A percentile compares a stretch with the other conserved stretches of the same genome.
Conservation (phyloP, 2,888 invertebrate genomes). For the Synergus umbraculus region DNA sequence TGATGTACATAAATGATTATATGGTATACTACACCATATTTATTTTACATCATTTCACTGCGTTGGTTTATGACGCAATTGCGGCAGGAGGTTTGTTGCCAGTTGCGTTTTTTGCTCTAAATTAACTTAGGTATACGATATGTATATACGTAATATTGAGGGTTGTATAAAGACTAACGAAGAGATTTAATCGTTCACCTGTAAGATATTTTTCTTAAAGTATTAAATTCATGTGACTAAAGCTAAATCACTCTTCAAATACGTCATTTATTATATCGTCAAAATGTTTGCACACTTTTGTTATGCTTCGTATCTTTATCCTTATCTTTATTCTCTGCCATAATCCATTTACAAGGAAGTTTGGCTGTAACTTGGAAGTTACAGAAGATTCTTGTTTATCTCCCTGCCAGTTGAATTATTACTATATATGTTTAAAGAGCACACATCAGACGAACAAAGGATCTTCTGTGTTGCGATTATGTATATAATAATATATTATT, state of each 20-base stretch:
- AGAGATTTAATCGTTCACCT: background rate
- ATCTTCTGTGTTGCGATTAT: background rate
- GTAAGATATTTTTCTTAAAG: background rate
- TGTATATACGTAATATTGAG: background rate
- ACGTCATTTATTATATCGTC: background rate
- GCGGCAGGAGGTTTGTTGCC: no score
- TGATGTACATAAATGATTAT: background rate
- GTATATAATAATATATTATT: background rate
- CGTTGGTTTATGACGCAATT: no score
- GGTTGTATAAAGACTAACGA: background rate
- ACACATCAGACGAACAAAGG: background rate
- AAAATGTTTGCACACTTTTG: conserved; percentile 1
- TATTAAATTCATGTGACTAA: background rate
- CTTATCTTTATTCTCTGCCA: background rate
- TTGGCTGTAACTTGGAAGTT: background rate
- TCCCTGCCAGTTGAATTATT: background rate
- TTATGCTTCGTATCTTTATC: background rate
- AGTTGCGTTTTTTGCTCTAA: no score
- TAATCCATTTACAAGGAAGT: background rate
- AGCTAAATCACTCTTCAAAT: background rate
- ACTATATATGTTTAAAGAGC: background rate
- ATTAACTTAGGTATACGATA: no score
- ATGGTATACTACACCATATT: no score
- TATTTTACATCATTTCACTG: no score
- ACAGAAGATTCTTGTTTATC: background rate